Percentiles rank a stretch among this genome's conserved stretches.
These are phyloP conservation scores for Empidonax alnorum DNA, from an alignment of 2,113 vertebrate genomes.

Conservation along the genomic window DNA sequence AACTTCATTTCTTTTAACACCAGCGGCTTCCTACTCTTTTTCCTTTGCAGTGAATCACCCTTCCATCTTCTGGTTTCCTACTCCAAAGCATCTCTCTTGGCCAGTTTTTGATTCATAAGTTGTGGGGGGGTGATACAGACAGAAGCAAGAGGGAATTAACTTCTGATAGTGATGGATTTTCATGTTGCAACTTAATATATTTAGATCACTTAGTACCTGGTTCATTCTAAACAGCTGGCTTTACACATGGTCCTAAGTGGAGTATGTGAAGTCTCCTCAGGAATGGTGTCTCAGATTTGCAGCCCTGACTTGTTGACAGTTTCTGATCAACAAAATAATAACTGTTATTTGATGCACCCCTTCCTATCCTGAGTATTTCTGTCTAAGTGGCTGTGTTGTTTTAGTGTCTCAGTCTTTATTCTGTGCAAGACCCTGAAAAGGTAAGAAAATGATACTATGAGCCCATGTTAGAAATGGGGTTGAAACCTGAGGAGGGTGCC, in stretches of 20 bases:
- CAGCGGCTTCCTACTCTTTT: neutral
- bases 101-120: neutral
- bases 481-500: accelerated
- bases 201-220: neutral
- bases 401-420: neutral
- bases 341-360: neutral
- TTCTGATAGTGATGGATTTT: neutral
- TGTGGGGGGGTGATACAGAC: neutral
- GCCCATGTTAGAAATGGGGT: neutral
- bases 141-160: neutral
- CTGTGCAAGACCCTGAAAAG: neutral
- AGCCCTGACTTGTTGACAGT: neutral
- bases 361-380: neutral
- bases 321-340: neutral
- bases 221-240: neutral
- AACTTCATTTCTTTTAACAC: neutral
- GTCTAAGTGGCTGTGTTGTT: neutral
- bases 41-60: neutral
- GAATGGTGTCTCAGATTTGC: neutral
- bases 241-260: neutral
- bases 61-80: neutral
- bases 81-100: neutral
- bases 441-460: accelerated
- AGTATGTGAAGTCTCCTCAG: neutral
- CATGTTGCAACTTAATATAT: neutral